A percentile compares a stretch with the other conserved stretches of the same genome.
Conservation (phyloP, 2,113 vertebrate species). For the Gorilla gorilla region DNA sequence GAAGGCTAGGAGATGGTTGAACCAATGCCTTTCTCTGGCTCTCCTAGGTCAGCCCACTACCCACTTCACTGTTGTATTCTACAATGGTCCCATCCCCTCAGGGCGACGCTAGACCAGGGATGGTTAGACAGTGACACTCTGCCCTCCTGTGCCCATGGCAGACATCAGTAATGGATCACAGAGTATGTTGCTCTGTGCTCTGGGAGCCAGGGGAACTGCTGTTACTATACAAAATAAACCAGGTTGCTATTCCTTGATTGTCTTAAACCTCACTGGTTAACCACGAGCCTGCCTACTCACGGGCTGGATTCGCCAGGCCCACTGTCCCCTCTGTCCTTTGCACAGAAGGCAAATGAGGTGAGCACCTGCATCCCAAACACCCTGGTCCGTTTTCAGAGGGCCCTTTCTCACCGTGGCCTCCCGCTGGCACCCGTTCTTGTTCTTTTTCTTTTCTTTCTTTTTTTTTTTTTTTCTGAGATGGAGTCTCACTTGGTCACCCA, state of each 20-base stretch:
- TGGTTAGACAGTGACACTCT: too few species aligned
- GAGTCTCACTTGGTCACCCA: too few species aligned
- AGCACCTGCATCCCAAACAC: not conserved
- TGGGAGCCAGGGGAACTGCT: too few species aligned
- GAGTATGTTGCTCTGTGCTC: not conserved
- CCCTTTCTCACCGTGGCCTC: not conserved
- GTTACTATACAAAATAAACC: not conserved
- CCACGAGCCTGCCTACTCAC: not conserved
- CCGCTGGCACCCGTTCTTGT: too few species aligned
- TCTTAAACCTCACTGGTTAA: not conserved
- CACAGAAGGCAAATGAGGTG: not conserved
- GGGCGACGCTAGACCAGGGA: not conserved
- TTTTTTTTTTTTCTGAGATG: too few species aligned
- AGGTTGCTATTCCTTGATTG: rapidly evolving
- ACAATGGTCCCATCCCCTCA: not conserved
- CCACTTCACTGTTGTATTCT: not conserved
- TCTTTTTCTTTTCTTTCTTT: too few species aligned
- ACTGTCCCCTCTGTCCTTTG: not conserved
- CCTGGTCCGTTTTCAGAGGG: not conserved
- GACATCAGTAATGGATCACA: not conserved
- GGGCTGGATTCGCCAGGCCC: not conserved
- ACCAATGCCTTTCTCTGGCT: not conserved
- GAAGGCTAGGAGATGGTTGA: not conserved
- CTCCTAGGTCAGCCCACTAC: not conserved
- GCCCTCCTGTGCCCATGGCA: not conserved